These are phyloP conservation scores for Syrrhaptes paradoxus DNA, from an alignment of 2,113 vertebrate species.

Conservation along the genomic window DNA sequence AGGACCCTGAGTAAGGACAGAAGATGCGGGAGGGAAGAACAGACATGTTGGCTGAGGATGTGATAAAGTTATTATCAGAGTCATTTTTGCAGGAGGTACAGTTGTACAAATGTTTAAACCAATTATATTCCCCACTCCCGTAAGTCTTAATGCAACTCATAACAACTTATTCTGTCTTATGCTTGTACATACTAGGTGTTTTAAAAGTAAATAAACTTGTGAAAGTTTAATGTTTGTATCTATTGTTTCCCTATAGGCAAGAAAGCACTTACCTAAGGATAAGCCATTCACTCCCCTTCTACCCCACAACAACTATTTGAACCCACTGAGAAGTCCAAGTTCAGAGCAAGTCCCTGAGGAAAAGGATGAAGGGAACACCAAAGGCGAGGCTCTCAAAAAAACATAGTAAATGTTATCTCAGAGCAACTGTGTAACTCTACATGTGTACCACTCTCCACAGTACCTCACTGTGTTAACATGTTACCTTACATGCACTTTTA, in stretches of 20 bases:
- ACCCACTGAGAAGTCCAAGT: background rate
- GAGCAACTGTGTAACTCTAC: background rate
- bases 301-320: background rate
- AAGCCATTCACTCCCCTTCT: background rate
- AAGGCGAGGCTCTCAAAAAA: background rate
- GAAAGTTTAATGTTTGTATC: background rate
- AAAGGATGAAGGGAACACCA: background rate
- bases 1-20: background rate
- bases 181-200: background rate
- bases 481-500: background rate
- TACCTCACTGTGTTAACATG: background rate
- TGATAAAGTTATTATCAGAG: background rate
- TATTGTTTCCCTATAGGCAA: background rate
- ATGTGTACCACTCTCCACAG: background rate
- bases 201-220: background rate
- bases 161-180: background rate
- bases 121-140: background rate
- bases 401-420: background rate
- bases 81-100: background rate
- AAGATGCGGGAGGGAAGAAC: background rate
- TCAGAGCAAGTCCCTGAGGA: background rate
- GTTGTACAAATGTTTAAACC: background rate
- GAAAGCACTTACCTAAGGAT: background rate
- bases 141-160: background rate
- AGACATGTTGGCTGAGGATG: background rate